These are phyloP conservation scores for Albula glossodonta DNA, from an alignment of 2,113 vertebrate species.

Conservation along the genomic window DNA sequence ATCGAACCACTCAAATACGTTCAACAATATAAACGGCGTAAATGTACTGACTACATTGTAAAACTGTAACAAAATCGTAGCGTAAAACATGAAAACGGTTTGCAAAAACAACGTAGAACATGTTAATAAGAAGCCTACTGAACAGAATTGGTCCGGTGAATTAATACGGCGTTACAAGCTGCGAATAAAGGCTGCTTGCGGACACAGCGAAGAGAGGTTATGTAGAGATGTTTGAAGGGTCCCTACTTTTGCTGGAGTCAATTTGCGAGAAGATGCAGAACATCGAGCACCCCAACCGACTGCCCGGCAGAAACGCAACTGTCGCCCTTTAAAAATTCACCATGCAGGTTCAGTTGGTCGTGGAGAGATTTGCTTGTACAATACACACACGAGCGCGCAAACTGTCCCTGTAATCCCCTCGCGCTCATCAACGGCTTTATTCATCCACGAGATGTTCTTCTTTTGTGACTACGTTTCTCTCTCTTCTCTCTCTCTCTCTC, in stretches of 20 bases:
- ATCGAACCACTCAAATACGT: constrained; percentile 19
- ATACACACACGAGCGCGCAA: constrained; percentile 29
- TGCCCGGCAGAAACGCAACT: constrained; percentile 51
- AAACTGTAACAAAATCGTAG: not conserved
- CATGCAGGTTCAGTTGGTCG: constrained; percentile 20
- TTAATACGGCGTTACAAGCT: not conserved
- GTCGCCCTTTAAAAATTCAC: constrained; percentile 57
- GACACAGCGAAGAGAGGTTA: not conserved
- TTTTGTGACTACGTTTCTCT: constrained; percentile 21
- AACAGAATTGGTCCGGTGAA: not conserved
- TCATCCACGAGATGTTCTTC: constrained; percentile 43
- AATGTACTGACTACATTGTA: not conserved
- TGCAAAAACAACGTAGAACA: not conserved
- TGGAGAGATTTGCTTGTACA: constrained; percentile 25
- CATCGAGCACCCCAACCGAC: not conserved
- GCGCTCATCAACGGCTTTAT: constrained; percentile 29
- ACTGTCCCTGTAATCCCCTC: constrained; percentile 23
- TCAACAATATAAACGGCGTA: not conserved
- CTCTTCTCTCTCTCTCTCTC: not conserved
- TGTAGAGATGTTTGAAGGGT: not conserved
- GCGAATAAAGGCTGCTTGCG: not conserved
- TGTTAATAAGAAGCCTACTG: not conserved
- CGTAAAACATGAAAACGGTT: not conserved
- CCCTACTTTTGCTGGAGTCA: not conserved
- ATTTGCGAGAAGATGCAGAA: not conserved